Base-by-base conservation (phyloP, 2,797 vertebrate species). In the Enteromius anoplus region DNA sequence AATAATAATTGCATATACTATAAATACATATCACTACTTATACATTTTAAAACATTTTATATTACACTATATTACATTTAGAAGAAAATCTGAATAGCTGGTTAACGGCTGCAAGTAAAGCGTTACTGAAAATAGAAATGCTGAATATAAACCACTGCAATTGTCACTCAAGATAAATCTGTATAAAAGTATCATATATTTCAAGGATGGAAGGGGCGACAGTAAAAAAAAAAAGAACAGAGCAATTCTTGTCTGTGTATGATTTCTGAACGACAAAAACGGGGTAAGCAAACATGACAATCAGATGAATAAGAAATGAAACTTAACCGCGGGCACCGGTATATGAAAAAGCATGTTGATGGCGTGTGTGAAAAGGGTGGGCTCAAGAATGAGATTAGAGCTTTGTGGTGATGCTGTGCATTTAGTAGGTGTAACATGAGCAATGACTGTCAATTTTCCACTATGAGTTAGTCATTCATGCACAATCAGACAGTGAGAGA, bases 231-330 rank as follows among this genome's bases (percentile, higher is more conserved):
- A 10, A 42, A 11, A 42, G 2, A 37, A 37, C 23, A 60, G 40
- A 62, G 62, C 32, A 58, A 37, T 75, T 62, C n/a, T 15, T 12
- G 62, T 42, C 60, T 34, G 49, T 12, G 34, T 34, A 4, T 21
- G 78, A 71, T 77, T 51, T n/a, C 76, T 42, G 32, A 53, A 47
- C 0, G 51, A 14, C 65, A 51, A 51, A 58, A 66, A 68, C 66
- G 14, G 32, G 23, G 78, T 37, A 65, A 86, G 70, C 53, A 66
- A 85, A 82, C 83, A 83, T 64, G 71, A 83, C 85, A 77, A 79
- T 66, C 62, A 75, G 78, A 66, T 85, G 79, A 85, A 84, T 85
- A 82, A 82, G 51, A 69, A 68, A 85, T 84, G 58, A 84, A 72
- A 62, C 84, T 78, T 82, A 87, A 86, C 26, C 21, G 40, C 29